phyloP scores from a whole-genome alignment of 2,797 vertebrate species.

The Apogon hyalosoma region DNA sequence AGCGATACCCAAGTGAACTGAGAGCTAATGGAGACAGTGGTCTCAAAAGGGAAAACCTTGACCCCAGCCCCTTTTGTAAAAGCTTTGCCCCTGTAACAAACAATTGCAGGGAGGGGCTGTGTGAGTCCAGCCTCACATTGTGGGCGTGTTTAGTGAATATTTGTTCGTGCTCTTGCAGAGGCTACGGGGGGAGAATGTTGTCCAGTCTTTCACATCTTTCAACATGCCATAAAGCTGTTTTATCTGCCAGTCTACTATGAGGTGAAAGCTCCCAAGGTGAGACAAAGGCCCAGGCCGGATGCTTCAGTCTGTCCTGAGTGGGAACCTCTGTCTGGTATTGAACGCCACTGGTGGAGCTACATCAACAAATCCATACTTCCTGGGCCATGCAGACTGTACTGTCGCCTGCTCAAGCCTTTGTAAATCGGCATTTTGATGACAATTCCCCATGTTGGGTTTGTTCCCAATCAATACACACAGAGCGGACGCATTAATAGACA shows the following conservation, averaged over 20 bases:
- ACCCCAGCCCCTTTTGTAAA: constrained; percentile 78
- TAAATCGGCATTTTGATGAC: constrained; percentile 88
- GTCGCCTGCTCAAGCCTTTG: constrained; percentile 77
- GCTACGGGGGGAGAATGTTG: constrained; percentile 47
- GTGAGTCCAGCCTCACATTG: constrained; percentile 52
- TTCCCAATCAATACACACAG: constrained; percentile 88
- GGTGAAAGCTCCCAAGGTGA: constrained; percentile 68
- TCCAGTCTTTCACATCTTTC: constrained; percentile 66
- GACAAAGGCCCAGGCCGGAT: constrained; percentile 48
- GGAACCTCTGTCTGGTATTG: constrained; percentile 47
- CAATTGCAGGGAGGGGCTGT: constrained; percentile 59
- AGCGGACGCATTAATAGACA: constrained; percentile 84
- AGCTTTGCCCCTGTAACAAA: constrained; percentile 81
- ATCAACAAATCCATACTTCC: constrained; percentile 73
- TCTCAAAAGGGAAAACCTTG: constrained; percentile 69
- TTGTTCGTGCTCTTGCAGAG: constrained; percentile 76
- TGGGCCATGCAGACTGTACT: constrained; percentile 57
- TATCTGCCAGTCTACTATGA: constrained; percentile 46
- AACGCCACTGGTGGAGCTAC: constrained; percentile 39
- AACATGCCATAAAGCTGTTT: constrained; percentile 55
- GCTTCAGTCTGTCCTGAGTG: constrained; percentile 50
- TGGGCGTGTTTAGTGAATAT: constrained; percentile 65
- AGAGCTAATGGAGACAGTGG: constrained; percentile 79
- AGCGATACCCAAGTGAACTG: constrained; percentile 48
- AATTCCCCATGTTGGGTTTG: constrained; percentile 83